phyloP scores from a whole-genome alignment of 2,888 invertebrate genomes.

The Perizoma affinitatum region DNA sequence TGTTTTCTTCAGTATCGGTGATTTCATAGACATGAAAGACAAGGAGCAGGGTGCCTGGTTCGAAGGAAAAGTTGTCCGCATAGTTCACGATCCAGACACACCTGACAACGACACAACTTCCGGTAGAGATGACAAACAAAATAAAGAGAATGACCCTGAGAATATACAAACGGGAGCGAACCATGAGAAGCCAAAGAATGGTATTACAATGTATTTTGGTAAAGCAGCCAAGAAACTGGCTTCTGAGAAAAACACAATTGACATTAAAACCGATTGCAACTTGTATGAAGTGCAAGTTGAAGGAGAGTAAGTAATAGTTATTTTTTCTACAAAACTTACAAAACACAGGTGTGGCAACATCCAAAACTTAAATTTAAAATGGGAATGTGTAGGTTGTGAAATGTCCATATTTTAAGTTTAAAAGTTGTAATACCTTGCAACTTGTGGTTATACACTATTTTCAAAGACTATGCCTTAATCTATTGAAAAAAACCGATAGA shows the following conservation, averaged over 20 bases:
- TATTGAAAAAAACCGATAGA: no score
- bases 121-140: constrained; percentile 26
- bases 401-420: no score
- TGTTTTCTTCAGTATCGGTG: constrained; percentile 83
- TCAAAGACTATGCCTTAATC: no score
- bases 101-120: constrained; percentile 4
- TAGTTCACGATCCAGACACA: constrained; percentile 67
- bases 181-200: constrained; percentile 48
- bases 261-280: constrained; percentile 51
- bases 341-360: no score
- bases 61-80: constrained; percentile 86
- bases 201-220: constrained; percentile 60
- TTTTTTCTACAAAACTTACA: no score
- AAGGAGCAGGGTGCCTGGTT: constrained; percentile 88
- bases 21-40: constrained; percentile 87
- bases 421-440: no score
- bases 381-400: no score
- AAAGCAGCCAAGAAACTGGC: constrained; percentile 49
- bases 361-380: no score
- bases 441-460: no score
- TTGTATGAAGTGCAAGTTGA: constrained; percentile 74
- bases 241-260: constrained; percentile 34
- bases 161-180: constrained; percentile 52
- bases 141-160: constrained; percentile 55
- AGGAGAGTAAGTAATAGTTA: constrained; percentile 57